These are phyloP conservation scores for Nomada hirtipes DNA, from an alignment of 2,888 invertebrate genomes.

Conservation along the genomic window DNA sequence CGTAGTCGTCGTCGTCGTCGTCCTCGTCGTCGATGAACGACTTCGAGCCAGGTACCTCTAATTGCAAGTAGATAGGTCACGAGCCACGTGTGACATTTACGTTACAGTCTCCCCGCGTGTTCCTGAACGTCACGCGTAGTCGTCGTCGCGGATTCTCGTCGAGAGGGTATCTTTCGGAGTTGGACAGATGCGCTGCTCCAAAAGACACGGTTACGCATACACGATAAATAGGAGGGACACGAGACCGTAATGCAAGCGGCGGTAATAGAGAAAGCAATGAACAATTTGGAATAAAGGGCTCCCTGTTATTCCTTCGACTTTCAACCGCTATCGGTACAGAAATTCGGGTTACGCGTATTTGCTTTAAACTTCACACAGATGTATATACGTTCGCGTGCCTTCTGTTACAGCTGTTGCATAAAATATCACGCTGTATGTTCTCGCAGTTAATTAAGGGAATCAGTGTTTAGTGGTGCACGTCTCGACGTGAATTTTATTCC, in stretches of 20 bases:
- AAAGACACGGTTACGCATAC: no score
- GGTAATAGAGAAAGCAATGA: background rate
- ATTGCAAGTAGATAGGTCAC: conserved; percentile 64
- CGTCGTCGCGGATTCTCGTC: conserved; percentile 30
- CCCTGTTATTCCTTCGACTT: background rate
- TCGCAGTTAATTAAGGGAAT: no score
- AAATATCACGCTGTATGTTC: conserved; percentile 3
- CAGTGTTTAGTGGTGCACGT: background rate
- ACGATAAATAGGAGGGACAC: no score
- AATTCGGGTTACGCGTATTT: conserved; percentile 3
- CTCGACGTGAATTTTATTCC: background rate
- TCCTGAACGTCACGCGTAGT: conserved; percentile 67
- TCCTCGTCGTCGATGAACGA: conserved; percentile 44
- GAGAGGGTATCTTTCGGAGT: background rate
- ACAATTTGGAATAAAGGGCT: background rate
- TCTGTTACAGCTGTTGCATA: background rate
- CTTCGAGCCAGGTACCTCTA: conserved; percentile 31
- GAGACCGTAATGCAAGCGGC: background rate
- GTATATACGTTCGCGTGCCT: background rate
- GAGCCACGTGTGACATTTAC: conserved; percentile 65
- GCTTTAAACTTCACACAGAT: background rate
- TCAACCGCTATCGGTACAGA: background rate
- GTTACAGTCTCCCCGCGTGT: conserved; percentile 63
- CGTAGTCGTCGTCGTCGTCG: conserved; percentile 1
- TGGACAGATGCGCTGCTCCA: background rate